These are phyloP conservation scores for Indicator maculatus DNA, from an alignment of 2,113 vertebrate genomes.

Conservation along the genomic window DNA sequence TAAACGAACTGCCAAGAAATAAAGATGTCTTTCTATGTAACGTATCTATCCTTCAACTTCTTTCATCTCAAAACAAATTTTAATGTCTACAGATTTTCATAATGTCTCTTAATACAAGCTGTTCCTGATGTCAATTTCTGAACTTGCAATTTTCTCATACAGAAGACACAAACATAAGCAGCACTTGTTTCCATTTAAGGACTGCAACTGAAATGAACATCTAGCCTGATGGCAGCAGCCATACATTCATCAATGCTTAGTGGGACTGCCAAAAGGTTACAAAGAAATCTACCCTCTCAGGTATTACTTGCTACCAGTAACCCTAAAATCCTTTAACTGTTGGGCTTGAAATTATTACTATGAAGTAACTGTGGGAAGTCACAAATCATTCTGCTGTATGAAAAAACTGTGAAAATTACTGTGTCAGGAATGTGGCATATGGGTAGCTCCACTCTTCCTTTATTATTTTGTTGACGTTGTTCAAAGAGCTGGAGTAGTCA, in stretches of 20 bases:
- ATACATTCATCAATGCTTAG: constrained; percentile 39
- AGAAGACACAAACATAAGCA: not conserved
- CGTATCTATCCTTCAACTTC: not conserved
- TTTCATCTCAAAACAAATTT: not conserved
- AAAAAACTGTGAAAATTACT: not conserved
- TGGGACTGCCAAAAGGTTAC: constrained; percentile 33
- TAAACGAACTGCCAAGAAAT: too few species aligned
- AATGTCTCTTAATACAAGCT: not conserved
- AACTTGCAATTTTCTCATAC: not conserved
- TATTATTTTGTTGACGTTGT: not conserved
- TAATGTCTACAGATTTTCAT: not conserved
- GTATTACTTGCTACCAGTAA: constrained; percentile 1
- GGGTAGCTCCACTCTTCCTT: not conserved
- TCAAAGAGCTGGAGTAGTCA: not conserved
- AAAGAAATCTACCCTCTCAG: not conserved
- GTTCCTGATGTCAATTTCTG: not conserved
- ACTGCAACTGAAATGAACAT: not conserved
- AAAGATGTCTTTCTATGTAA: not conserved
- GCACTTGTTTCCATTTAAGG: not conserved
- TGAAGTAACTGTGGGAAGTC: constrained; percentile 12
- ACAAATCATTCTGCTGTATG: not conserved
- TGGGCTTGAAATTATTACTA: constrained; percentile 31
- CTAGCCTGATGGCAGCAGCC: not conserved
- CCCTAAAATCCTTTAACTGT: not conserved
- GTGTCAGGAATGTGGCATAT: not conserved